Percentiles rank a stretch among this genome's conserved stretches.
phyloP scores from a whole-genome alignment of 2,888 invertebrate genomes.

The Suillia variegata region DNA sequence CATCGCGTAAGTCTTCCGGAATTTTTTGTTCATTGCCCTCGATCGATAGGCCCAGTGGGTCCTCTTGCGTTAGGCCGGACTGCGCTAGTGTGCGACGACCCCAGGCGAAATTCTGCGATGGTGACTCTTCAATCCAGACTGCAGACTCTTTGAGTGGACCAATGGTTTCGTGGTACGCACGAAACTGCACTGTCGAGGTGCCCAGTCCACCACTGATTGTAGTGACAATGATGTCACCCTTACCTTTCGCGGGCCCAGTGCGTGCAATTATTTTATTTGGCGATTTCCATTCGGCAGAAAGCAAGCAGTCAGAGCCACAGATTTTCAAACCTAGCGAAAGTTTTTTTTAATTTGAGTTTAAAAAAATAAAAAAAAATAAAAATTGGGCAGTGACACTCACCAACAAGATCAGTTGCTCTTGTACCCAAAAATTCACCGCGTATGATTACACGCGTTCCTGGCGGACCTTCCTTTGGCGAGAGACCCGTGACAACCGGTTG shows the following conservation, averaged over 20 bases:
- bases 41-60: constrained; percentile 90
- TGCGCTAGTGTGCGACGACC: constrained; percentile 85
- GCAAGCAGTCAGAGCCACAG: constrained; percentile 92
- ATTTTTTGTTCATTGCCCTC: constrained; percentile 91
- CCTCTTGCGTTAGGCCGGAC: constrained; percentile 84
- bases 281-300: constrained; percentile 98
- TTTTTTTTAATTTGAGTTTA: not conserved
- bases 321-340: constrained; percentile 87
- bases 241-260: constrained; percentile 88
- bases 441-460: constrained; percentile 92
- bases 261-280: constrained; percentile 96
- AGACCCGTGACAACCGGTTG: constrained; percentile 93
- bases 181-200: constrained; percentile 59
- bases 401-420: constrained; percentile 82
- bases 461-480: constrained; percentile 98
- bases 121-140: constrained; percentile 98
- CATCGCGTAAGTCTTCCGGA: constrained; percentile 83
- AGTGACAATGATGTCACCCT: constrained; percentile 89
- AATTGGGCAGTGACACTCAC: constrained; percentile 61
- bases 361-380: constrained; percentile 10
- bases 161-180: constrained; percentile 83
- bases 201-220: constrained; percentile 71
- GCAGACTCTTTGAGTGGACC: constrained; percentile 97
- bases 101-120: constrained; percentile 80
- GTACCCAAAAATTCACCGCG: constrained; percentile 94